These are phyloP conservation scores for Gadus chalcogrammus DNA, from an alignment of 2,113 vertebrate genomes.

Conservation along the genomic window DNA sequence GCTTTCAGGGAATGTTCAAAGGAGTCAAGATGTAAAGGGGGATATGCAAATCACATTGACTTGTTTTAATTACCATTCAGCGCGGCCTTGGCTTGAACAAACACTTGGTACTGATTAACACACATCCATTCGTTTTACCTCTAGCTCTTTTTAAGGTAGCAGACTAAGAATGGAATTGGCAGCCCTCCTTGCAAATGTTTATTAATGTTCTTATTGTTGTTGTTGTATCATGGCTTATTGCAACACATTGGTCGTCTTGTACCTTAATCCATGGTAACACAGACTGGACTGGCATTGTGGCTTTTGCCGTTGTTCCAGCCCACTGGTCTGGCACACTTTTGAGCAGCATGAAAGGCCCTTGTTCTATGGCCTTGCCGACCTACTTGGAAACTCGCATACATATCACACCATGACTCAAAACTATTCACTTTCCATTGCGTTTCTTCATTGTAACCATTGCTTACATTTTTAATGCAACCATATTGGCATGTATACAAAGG, in stretches of 20 bases:
- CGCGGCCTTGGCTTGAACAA: background rate
- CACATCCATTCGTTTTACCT: background rate
- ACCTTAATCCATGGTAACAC: slow-evolving; percentile 37
- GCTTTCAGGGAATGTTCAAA: background rate
- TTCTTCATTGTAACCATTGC: no score
- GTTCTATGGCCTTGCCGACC: background rate
- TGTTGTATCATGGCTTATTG: slow-evolving; percentile 3
- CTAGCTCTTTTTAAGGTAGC: background rate
- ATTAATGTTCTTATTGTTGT: slow-evolving; percentile 3
- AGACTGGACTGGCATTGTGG: slow-evolving; percentile 24
- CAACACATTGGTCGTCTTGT: slow-evolving; percentile 20
- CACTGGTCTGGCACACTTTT: slow-evolving; percentile 29
- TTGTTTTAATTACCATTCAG: background rate
- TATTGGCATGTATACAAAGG: no score
- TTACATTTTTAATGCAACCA: no score
- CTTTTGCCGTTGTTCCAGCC: slow-evolving; percentile 48
- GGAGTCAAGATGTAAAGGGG: background rate
- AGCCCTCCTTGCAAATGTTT: background rate
- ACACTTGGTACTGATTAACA: background rate
- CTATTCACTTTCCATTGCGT: no score
- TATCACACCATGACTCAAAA: no score
- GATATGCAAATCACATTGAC: background rate
- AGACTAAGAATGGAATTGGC: background rate
- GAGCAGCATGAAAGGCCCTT: slow-evolving; percentile 13
- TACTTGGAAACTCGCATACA: slow-evolving; percentile 1